Evolutionary conservation across 2,888 invertebrate species (phyloP).

Genomic region (Agrotis ipsilon): DNA sequence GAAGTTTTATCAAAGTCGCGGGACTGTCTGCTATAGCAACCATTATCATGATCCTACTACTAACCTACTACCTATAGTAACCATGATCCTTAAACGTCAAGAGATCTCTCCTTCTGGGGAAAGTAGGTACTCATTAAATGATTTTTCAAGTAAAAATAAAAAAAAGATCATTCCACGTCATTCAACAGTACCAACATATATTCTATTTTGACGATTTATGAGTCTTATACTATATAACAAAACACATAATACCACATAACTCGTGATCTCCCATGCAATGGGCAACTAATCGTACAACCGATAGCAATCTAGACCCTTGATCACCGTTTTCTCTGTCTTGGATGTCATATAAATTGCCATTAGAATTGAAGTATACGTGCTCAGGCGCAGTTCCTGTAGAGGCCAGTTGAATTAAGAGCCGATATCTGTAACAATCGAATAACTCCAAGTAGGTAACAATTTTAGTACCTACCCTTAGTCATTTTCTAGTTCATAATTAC

Average conservation of each 20-base stretch:
- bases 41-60: too few species aligned
- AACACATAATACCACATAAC: constrained; percentile 9
- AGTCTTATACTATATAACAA: constrained; percentile 5
- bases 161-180: too few species aligned
- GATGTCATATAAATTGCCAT: constrained; percentile 55
- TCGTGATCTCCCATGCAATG: constrained; percentile 7
- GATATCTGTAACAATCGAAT: constrained; percentile 8
- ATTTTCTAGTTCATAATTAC: not conserved
- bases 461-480: not conserved
- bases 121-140: too few species aligned
- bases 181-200: not conserved
- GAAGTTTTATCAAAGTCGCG: too few species aligned
- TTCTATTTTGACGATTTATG: not conserved
- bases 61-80: too few species aligned
- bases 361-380: constrained; percentile 49
- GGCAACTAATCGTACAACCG: constrained; percentile 27
- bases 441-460: not conserved
- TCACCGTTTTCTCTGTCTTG: constrained; percentile 44
- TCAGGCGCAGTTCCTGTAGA: constrained; percentile 31
- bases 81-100: too few species aligned
- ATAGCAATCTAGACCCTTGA: constrained; percentile 39
- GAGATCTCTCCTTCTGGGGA: too few species aligned
- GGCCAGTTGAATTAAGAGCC: not conserved
- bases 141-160: too few species aligned
- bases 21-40: too few species aligned